Conservation (phyloP, 2,113 vertebrate species). For the Cyanistes caeruleus region DNA sequence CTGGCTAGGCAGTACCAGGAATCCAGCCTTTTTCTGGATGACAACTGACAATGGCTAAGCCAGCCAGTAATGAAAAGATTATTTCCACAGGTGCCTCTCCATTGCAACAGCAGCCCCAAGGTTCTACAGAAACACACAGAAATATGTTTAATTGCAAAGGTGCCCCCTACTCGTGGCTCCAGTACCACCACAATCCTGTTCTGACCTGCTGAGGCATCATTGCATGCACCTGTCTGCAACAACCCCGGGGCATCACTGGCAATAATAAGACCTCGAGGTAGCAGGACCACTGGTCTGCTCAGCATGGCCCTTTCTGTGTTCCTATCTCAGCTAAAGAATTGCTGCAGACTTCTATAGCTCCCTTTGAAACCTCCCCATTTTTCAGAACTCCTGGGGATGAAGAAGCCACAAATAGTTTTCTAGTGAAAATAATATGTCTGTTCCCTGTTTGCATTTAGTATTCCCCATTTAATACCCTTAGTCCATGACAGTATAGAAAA, state of each 20-base stretch:
- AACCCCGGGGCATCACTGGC: not conserved
- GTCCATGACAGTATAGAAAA: not conserved
- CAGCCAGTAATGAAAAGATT: not conserved
- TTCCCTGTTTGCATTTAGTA: not conserved
- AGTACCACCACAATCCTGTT: not conserved
- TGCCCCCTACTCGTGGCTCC: too few relatives aligned
- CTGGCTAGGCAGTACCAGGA: not conserved
- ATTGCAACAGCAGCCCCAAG: not conserved
- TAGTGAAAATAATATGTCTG: not conserved
- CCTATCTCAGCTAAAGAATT: not conserved
- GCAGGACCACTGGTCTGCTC: not conserved
- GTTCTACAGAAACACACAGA: not conserved
- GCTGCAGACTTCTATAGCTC: not conserved
- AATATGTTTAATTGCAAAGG: not conserved
- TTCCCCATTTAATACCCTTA: not conserved
- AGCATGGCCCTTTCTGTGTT: not conserved
- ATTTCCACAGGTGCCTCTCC: not conserved
- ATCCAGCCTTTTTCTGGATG: not conserved
- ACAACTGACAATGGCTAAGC: not conserved
- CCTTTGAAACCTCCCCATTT: not conserved
- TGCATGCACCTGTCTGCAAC: not conserved
- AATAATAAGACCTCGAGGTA: fast-evolving
- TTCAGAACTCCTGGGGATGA: not conserved
- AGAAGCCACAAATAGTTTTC: not conserved
- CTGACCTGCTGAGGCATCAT: not conserved